Conservation (phyloP, 2,113 vertebrate species). For the Campylomormyrus numenius region DNA sequence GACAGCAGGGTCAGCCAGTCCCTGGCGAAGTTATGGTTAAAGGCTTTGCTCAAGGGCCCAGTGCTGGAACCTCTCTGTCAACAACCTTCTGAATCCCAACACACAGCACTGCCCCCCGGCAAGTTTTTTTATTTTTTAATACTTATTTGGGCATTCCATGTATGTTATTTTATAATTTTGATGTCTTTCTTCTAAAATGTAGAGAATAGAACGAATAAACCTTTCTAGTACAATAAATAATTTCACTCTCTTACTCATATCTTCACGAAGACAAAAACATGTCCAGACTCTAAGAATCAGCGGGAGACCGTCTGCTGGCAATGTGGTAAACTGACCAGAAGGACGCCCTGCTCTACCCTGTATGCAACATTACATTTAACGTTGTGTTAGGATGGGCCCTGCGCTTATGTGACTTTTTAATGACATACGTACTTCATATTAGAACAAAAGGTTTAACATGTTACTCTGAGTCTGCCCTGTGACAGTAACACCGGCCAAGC, state of each 20-base stretch:
- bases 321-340: background rate
- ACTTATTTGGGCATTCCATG: background rate
- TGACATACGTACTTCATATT: background rate
- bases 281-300: background rate
- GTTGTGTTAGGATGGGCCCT: background rate
- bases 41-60: background rate
- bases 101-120: background rate
- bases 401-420: background rate
- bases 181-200: too few relatives aligned
- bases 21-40: background rate
- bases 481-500: too few relatives aligned
- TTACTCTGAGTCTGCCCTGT: too few relatives aligned
- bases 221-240: background rate
- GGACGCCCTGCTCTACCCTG: too few relatives aligned
- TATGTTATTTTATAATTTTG: too few relatives aligned
- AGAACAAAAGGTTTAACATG: background rate
- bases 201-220: too few relatives aligned
- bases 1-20: background rate
- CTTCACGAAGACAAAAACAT: background rate
- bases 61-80: background rate
- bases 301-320: background rate
- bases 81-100: background rate
- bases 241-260: background rate
- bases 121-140: background rate
- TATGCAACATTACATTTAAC: background rate